These are phyloP conservation scores for Pundamilia nyererei DNA, from an alignment of 2,113 vertebrate genomes.

Conservation along the genomic window DNA sequence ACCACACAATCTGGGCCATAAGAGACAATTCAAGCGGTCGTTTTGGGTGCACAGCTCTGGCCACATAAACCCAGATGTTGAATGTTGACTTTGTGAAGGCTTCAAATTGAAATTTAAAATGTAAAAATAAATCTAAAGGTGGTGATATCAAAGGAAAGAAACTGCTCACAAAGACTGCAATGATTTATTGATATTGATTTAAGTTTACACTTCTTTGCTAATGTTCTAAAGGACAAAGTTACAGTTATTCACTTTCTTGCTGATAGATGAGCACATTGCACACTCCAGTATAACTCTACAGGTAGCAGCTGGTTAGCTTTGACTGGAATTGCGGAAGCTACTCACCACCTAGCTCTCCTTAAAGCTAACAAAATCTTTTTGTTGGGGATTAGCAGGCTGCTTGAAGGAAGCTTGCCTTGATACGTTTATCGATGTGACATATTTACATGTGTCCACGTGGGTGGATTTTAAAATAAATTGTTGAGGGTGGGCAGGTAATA, in stretches of 20 bases:
- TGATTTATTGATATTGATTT: not conserved
- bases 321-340: not conserved
- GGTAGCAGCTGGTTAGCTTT: not conserved
- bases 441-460: not conserved
- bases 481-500: not conserved
- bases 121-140: not conserved
- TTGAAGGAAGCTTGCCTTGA: not conserved
- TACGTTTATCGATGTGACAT: not conserved
- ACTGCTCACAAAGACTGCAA: not conserved
- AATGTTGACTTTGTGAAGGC: not conserved
- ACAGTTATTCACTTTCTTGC: not conserved
- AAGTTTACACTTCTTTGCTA: not conserved
- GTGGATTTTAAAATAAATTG: not conserved
- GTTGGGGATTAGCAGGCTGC: not conserved
- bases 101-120: not conserved
- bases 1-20: not conserved
- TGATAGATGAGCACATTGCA: not conserved
- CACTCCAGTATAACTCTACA: not conserved
- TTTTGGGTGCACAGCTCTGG: not conserved
- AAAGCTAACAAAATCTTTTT: not conserved
- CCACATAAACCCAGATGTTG: not conserved
- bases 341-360: too few relatives aligned
- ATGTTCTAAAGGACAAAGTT: not conserved
- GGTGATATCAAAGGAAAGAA: not conserved
- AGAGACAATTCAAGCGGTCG: fast-evolving